A percentile compares a stretch with the other conserved stretches of the same genome.
Conservation (phyloP, 2,797 vertebrate species). For the Rhabdophis nuchalis region DNA sequence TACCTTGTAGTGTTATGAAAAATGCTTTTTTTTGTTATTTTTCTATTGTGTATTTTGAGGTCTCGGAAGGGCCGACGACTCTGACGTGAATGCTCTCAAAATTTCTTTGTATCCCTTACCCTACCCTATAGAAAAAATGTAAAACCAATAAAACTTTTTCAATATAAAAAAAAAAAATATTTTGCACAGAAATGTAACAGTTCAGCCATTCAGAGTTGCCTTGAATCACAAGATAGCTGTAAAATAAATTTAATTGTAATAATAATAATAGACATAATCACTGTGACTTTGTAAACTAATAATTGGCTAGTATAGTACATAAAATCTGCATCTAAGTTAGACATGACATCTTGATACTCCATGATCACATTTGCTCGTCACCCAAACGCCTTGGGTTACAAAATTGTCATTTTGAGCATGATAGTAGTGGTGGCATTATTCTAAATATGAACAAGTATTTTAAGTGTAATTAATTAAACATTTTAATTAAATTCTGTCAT, state of each 20-base stretch:
- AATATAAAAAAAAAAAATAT: too few species aligned
- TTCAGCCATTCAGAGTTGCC: background rate
- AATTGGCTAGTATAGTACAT: background rate
- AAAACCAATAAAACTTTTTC: too few species aligned
- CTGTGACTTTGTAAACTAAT: background rate
- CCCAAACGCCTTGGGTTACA: background rate
- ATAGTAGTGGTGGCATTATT: background rate
- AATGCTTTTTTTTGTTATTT: too few species aligned
- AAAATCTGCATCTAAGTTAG: background rate
- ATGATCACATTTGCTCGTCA: background rate
- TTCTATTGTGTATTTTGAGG: too few species aligned
- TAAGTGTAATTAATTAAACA: background rate
- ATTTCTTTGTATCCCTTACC: too few species aligned
- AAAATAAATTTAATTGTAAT: background rate
- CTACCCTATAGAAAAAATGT: too few species aligned
- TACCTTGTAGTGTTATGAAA: too few species aligned
- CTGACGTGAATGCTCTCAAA: too few species aligned
- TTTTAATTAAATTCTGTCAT: background rate
- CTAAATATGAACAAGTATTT: background rate
- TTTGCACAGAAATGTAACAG: background rate
- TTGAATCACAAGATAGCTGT: background rate
- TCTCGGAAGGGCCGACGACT: too few species aligned
- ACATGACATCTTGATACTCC: background rate
- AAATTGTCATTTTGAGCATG: background rate
- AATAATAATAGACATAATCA: background rate